phyloP scores from a whole-genome alignment of 1,140 invertebrate genomes.

The Drosophila pectinifera region DNA sequence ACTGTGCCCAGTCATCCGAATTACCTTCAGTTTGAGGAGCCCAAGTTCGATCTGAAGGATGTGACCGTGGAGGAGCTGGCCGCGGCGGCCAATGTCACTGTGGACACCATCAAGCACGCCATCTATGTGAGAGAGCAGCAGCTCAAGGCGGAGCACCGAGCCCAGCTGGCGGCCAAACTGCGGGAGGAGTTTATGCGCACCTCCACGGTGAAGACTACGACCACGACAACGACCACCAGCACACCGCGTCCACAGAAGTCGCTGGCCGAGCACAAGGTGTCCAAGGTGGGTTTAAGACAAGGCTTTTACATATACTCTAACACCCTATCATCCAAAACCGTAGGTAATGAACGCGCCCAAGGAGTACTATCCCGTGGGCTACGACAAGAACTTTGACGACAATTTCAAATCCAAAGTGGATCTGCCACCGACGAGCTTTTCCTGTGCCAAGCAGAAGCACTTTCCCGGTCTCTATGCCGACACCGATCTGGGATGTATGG shows the following conservation, averaged over 20 bases:
- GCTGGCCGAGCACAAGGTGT: slow-evolving; percentile 70
- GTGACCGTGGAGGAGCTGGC: slow-evolving; percentile 87
- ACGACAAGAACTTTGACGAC: slow-evolving; percentile 95
- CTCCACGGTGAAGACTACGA: slow-evolving; percentile 85
- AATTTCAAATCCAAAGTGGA: slow-evolving; percentile 93
- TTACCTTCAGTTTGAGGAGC: slow-evolving; percentile 78
- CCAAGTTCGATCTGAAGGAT: slow-evolving; percentile 85
- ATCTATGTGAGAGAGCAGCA: slow-evolving; percentile 90
- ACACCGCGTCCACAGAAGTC: slow-evolving; percentile 39
- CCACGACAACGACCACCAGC: slow-evolving; percentile 81
- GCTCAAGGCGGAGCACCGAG: slow-evolving; percentile 85
- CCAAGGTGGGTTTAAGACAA: slow-evolving; percentile 55
- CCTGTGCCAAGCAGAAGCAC: slow-evolving; percentile 95
- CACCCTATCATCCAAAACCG: background rate
- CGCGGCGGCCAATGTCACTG: slow-evolving; percentile 90
- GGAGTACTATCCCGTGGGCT: slow-evolving; percentile 94
- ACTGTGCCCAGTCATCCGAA: slow-evolving; percentile 67
- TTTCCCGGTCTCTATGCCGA: slow-evolving; percentile 96
- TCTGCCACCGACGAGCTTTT: slow-evolving; percentile 93
- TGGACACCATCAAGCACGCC: slow-evolving; percentile 90
- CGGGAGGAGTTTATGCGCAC: slow-evolving; percentile 81
- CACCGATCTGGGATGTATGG: slow-evolving; percentile 96
- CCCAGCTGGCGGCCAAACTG: slow-evolving; percentile 68
- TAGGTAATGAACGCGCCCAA: slow-evolving; percentile 95
- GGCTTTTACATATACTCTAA: background rate